Evolutionary conservation across 2,888 invertebrate species (phyloP), one percentile per base, ranked within the genome.

Genomic region (Euplagia quadripunctaria): DNA sequence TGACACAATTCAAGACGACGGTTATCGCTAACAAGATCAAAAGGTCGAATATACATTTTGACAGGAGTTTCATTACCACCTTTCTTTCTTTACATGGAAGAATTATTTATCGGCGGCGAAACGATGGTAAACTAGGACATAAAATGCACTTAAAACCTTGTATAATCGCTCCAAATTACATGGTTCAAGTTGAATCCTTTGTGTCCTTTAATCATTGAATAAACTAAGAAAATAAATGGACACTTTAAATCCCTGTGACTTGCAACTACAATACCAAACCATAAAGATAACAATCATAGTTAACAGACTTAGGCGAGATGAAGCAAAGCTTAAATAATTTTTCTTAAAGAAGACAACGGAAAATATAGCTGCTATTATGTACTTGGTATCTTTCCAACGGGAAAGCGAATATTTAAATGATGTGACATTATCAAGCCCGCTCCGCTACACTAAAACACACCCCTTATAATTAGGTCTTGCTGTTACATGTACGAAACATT

Each of bases 401-500:
- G 12, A 61, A 61, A 61, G 12, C 11, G 1, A 61, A 14, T 31
- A 0, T 11, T 31, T 1, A 17, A 61, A 31, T 31, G 2, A 6
- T 51, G 16, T 4, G 17, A 51, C 4, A 11, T 17, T 51, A 14
- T 41, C 41, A 12, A 66, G 3, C 12, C 31, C 49, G 66, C 66
- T 66, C 17, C 66, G 66, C 66, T 51, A 4, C 16, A 31, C 31
- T 49, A 31, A 66, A 66, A 31, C 31, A 8, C n/a, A 31, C 12
- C 31, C 31, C 63, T 16, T 2, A 63, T 63, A 42, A 63, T 63
- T 63, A 63, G 63, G 41, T 41, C 43, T 41, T 66, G 51, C 66
- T 66, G 51, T 66, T 16, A 41, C 41, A 51, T 51, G 66, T 31
- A 61, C 61, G 12, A 31, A 20, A 61, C 61, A 61, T 61, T 61